phyloP scores from a whole-genome alignment of 1,140 invertebrate species.

The Agraylea sexmaculata region DNA sequence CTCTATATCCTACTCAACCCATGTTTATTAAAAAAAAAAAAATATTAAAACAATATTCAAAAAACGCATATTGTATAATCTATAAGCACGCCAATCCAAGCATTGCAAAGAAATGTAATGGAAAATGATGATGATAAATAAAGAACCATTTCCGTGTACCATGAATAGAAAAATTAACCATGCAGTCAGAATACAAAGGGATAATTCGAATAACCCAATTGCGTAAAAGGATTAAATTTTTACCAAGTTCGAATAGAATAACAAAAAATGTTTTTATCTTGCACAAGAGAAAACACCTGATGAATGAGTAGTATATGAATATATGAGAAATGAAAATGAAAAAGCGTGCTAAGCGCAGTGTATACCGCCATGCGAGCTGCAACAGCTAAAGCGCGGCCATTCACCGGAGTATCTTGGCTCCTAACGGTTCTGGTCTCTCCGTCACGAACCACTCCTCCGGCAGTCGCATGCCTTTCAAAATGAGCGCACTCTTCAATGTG shows the following conservation, averaged over 20 bases:
- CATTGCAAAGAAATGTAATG: too few species aligned
- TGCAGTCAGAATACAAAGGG: too few species aligned
- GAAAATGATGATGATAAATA: too few species aligned
- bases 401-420: constrained; percentile 28
- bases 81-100: too few species aligned
- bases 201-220: too few species aligned
- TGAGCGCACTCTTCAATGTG: constrained; percentile 70
- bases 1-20: too few species aligned
- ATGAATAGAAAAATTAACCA: too few species aligned
- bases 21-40: too few species aligned
- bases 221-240: not conserved
- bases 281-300: constrained; percentile 13
- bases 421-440: constrained; percentile 28
- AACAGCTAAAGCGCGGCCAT: constrained; percentile 27
- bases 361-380: constrained; percentile 20
- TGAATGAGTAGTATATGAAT: constrained; percentile 14
- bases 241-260: not conserved
- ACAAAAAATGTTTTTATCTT: constrained; percentile 9
- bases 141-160: too few species aligned
- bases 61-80: too few species aligned
- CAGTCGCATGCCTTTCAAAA: constrained; percentile 63
- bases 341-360: not conserved
- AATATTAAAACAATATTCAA: too few species aligned
- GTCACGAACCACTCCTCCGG: too few species aligned
- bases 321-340: constrained; percentile 6